phyloP scores from a whole-genome alignment of 2,888 invertebrate species.

The Drosophila crucigera region DNA sequence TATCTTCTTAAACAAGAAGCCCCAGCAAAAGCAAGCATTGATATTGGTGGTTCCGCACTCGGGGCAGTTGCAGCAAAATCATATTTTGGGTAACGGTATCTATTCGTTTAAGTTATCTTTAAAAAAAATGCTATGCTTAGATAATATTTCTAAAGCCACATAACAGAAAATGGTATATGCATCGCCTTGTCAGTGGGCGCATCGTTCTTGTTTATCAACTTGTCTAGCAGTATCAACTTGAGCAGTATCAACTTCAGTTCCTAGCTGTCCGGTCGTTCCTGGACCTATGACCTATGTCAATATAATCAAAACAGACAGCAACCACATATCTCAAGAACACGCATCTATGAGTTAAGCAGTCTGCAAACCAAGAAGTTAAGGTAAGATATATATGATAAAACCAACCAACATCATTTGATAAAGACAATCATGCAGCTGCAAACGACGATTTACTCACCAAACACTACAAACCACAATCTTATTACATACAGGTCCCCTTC shows the following conservation, averaged over 20 bases:
- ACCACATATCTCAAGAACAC: slow-evolving; percentile 2
- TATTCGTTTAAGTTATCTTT: background rate
- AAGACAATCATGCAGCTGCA: background rate
- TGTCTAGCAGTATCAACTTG: slow-evolving; percentile 14
- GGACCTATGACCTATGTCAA: background rate
- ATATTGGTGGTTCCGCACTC: background rate
- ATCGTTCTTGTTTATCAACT: slow-evolving; percentile 16
- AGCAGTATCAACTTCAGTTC: no score
- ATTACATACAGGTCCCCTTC: background rate
- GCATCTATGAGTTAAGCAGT: slow-evolving; percentile 45
- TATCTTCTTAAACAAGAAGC: background rate
- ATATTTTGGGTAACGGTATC: slow-evolving; percentile 17
- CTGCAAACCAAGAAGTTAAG: slow-evolving; percentile 35
- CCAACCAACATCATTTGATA: background rate
- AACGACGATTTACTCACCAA: background rate
- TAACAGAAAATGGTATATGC: background rate
- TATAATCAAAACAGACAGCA: slow-evolving; percentile 7
- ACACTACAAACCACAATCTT: background rate
- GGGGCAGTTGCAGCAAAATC: background rate
- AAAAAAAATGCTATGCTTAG: background rate
- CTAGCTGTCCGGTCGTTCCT: no score
- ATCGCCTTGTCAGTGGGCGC: slow-evolving; percentile 41
- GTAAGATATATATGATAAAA: background rate
- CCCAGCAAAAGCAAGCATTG: background rate
- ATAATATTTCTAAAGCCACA: background rate